Conservation (phyloP, 2,888 invertebrate genomes). For the Amphipoea oculea region DNA sequence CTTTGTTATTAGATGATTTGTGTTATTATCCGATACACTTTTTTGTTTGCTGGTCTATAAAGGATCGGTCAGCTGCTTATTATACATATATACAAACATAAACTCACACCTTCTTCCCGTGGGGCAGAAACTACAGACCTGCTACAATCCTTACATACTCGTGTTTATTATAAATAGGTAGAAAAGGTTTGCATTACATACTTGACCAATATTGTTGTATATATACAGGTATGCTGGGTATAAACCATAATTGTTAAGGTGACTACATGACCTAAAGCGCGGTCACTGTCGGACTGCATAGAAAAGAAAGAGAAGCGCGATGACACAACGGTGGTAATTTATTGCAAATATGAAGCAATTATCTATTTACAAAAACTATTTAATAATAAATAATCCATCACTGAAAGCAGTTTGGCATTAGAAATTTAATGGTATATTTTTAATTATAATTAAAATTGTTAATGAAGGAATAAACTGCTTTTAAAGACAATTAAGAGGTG, state of each 20-base stretch:
- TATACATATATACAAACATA: neutral
- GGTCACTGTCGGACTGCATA: no score
- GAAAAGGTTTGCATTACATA: neutral
- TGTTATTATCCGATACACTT: conserved; percentile 21
- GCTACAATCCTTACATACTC: neutral
- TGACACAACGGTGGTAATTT: no score
- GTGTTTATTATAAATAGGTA: conserved; percentile 10
- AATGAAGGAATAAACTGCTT: no score
- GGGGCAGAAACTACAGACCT: neutral
- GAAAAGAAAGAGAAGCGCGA: no score
- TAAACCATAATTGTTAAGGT: neutral
- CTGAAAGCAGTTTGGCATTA: no score
- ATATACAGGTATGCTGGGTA: neutral
- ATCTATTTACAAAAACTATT: no score
- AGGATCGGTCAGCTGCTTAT: conserved; percentile 19
- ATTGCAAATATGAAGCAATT: no score
- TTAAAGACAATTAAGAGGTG: no score
- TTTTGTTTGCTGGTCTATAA: conserved; percentile 38
- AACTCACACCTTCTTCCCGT: neutral
- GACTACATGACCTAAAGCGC: no score
- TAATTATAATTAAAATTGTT: no score
- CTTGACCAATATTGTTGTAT: neutral
- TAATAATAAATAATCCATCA: no score
- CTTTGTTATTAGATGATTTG: conserved; percentile 62
- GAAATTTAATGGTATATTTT: no score